Percentiles rank a stretch among this genome's conserved stretches.
Conservation (phyloP, 2,888 invertebrate genomes). For the Andricus quercusramuli region DNA sequence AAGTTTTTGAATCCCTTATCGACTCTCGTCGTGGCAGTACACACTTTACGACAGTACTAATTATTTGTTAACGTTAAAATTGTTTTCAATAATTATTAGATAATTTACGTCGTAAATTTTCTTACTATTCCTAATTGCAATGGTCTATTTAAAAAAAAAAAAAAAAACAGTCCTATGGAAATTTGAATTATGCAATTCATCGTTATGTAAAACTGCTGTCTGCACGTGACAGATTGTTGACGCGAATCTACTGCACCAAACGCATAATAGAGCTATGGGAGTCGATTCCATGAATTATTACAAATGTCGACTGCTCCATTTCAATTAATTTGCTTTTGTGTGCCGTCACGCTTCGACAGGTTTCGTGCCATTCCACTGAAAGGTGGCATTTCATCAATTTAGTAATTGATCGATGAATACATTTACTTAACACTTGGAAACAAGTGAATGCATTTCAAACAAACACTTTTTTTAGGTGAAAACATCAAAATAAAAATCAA, state of each 20-base stretch:
- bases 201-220: background rate
- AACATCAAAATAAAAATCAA: too few species aligned
- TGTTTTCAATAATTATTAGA: too few species aligned
- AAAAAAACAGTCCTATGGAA: too few species aligned
- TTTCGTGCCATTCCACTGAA: background rate
- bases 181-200: too few species aligned
- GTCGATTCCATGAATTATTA: constrained; percentile 1
- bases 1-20: too few species aligned
- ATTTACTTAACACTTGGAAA: background rate
- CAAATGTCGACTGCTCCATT: background rate
- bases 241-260: background rate
- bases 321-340: background rate
- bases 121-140: too few species aligned
- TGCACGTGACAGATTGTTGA: background rate
- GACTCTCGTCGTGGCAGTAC: too few species aligned
- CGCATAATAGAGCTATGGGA: background rate
- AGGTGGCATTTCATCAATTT: background rate
- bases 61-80: too few species aligned
- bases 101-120: too few species aligned
- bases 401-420: background rate
- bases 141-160: too few species aligned
- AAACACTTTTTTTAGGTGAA: background rate
- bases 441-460: background rate
- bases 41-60: too few species aligned
- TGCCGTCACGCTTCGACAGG: background rate